Evolutionary conservation across 2,888 invertebrate species (phyloP).

Genomic region (Athetis lepigone): DNA sequence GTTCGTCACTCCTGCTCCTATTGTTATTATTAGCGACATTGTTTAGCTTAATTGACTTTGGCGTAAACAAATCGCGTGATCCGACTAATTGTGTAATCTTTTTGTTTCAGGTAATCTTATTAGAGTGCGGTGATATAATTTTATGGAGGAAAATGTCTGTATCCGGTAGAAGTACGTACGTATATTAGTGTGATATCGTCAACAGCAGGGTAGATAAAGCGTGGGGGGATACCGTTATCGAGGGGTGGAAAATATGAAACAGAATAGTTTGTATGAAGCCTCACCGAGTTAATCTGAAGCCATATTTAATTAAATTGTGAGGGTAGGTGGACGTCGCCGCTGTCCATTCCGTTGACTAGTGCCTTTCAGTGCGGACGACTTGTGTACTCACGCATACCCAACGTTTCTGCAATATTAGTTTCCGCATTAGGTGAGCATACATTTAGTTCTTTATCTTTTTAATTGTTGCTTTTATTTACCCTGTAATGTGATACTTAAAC

Average conservation of each 20-base stretch:
- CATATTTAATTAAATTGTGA: constrained; percentile 90
- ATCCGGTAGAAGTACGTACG: constrained; percentile 52
- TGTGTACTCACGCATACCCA: constrained; percentile 52
- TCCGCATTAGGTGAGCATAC: constrained; percentile 66
- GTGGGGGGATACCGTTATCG: constrained; percentile 56
- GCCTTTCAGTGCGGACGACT: constrained; percentile 76
- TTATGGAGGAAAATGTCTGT: constrained; percentile 59
- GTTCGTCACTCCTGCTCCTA: constrained; percentile 87
- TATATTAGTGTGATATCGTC: constrained; percentile 44
- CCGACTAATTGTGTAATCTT: constrained; percentile 82
- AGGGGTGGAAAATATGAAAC: constrained; percentile 84
- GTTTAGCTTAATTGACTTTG: constrained; percentile 83
- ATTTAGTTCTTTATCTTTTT: constrained; percentile 17
- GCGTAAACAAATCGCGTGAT: constrained; percentile 83
- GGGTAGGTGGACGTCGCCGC: constrained; percentile 76
- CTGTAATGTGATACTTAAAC: constrained; percentile 2
- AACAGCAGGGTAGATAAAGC: constrained; percentile 57
- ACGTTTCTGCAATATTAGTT: constrained; percentile 48
- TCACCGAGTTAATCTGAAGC: constrained; percentile 88
- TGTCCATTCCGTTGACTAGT: constrained; percentile 79
- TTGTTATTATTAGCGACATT: constrained; percentile 88
- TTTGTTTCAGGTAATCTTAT: constrained; percentile 87
- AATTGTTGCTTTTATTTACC: constrained; percentile 14
- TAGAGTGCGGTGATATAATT: constrained; percentile 65
- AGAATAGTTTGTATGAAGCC: constrained; percentile 87